These are phyloP conservation scores for Sarcophaga subvicina DNA, from an alignment of 2,888 invertebrate genomes.

Conservation along the genomic window DNA sequence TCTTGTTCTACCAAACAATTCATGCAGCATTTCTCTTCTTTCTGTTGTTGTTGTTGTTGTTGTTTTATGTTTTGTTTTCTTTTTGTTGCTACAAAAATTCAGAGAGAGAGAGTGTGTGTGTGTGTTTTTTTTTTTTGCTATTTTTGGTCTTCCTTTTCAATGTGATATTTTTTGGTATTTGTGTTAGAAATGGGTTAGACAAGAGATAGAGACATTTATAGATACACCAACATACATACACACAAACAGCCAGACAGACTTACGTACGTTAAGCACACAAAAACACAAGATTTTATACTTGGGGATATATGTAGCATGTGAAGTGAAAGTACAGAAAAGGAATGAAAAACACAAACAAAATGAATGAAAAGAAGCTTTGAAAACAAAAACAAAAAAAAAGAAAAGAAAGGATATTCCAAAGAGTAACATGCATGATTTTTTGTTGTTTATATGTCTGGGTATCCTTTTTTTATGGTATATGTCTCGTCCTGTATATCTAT, in stretches of 20 bases:
- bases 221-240: constrained; percentile 27
- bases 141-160: constrained; percentile 56
- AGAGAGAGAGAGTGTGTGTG: not conserved
- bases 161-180: constrained; percentile 71
- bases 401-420: constrained; percentile 58
- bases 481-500: constrained; percentile 19
- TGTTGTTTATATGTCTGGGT: constrained; percentile 54
- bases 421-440: constrained; percentile 55
- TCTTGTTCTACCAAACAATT: constrained; percentile 34
- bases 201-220: constrained; percentile 59
- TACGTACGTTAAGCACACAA: constrained; percentile 36
- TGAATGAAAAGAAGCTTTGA: constrained; percentile 43
- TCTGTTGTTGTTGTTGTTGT: not conserved
- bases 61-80: not conserved
- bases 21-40: constrained; percentile 34
- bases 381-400: not conserved
- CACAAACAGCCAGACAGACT: constrained; percentile 26
- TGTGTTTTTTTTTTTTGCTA: constrained; percentile 22
- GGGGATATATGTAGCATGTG: constrained; percentile 54
- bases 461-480: constrained; percentile 1
- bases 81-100: constrained; percentile 42
- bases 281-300: constrained; percentile 68
- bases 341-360: constrained; percentile 21
- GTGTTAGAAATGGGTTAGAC: constrained; percentile 67
- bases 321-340: constrained; percentile 31